Percentiles rank a stretch among this genome's conserved stretches.
phyloP scores from a whole-genome alignment of 2,797 vertebrate genomes.

The Sebastes itinus region DNA sequence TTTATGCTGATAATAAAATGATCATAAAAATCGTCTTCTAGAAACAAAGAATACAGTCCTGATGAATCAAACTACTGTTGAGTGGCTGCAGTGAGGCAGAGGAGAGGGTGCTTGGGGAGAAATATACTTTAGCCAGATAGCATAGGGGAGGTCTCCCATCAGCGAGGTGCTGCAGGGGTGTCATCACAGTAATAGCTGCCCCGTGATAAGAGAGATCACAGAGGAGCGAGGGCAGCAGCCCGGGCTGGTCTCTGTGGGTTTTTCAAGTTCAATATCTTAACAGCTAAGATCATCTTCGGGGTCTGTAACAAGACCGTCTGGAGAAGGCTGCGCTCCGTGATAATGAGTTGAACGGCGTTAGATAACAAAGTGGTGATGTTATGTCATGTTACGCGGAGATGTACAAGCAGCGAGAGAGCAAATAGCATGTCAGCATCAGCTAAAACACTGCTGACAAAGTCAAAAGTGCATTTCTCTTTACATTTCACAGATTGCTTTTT shows the following conservation, averaged over 20 bases:
- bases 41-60: constrained; percentile 53
- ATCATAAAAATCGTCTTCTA: constrained; percentile 59
- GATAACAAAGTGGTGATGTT: neutral
- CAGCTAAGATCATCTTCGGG: constrained; percentile 13
- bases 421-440: neutral
- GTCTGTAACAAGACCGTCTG: neutral
- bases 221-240: constrained; percentile 16
- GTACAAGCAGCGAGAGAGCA: neutral
- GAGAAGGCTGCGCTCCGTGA: neutral
- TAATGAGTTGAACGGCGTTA: neutral
- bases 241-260: neutral
- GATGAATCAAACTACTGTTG: constrained; percentile 48
- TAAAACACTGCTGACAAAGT: constrained; percentile 23
- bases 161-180: constrained; percentile 27
- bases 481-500: constrained; percentile 23
- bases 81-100: constrained; percentile 38
- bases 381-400: neutral
- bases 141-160: constrained; percentile 34
- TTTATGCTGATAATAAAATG: constrained; percentile 59
- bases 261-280: constrained; percentile 6
- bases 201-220: constrained; percentile 28
- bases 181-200: constrained; percentile 32
- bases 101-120: constrained; percentile 44
- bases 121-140: constrained; percentile 41
- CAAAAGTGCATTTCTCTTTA: constrained; percentile 12